Evolutionary conservation across 2,113 vertebrate genomes (phyloP), one percentile per base, ranked within the genome.

Genomic region (Rhombomys opimus): DNA sequence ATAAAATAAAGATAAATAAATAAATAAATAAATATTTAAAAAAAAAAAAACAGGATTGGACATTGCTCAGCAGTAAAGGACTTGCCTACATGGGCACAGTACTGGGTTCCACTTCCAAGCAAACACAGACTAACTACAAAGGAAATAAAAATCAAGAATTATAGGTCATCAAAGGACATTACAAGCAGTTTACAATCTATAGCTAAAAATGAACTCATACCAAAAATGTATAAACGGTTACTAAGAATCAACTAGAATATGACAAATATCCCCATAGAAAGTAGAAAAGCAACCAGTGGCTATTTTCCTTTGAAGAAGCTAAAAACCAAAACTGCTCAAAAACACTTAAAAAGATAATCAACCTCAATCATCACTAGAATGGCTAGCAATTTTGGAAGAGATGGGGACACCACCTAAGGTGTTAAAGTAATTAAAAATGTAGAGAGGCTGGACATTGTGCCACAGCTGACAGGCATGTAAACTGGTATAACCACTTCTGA

Each of bases 91-190:
- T 7, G 22, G 9, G 46, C 41, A 59, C 46, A 78, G 1, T 20
- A 50, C 61, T 68, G 18, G 35, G 22, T 78, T 59, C 63, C 25
- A n/a, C 25, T 14, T 52, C 13, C 38, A 70, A 38, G 9, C 18
- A 65, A 54, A 77, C 75, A 77, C 52, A 61, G 15, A 75, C 27
- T 38, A 92, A 86, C 32, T 54, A 70, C 68, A 35, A 88, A 90
- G 35, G 52, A 93, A 85, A 87, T 25, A 95, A 84, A 46, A 84
- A 89, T 80, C 41, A 82, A 90, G n/a, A 85, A 85, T 54, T 50
- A 61, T 70, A 77, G 22, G 52, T 61, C n/a, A 85, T 59, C 57
- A 67, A 95, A 91, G 38, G 46, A 84, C 46, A 92, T 22, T 70
- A 85, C 38, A 85, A 65, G 25, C 78, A 94, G 87, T 86, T 77